Evolutionary conservation across 2,113 vertebrate genomes (phyloP).

Genomic region (Pycnonotus jocosus): DNA sequence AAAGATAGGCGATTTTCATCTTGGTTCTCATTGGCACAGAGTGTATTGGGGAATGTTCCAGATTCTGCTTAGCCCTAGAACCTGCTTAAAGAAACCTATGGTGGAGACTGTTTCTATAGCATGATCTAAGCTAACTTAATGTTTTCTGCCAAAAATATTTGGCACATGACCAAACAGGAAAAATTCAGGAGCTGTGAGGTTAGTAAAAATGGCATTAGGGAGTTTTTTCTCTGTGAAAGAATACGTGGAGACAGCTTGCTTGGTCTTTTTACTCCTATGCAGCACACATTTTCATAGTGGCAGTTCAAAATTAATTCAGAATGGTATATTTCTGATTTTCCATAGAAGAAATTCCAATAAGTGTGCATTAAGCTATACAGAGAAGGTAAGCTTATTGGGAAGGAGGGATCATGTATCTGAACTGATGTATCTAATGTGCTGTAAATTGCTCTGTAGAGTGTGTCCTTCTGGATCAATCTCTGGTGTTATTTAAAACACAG

Average conservation of each 20-base stretch:
- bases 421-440: not conserved
- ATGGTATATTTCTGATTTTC: not conserved
- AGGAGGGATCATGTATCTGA: not conserved
- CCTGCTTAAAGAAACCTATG: not conserved
- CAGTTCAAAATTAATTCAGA: not conserved
- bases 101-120: not conserved
- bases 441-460: not conserved
- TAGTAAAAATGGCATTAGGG: not conserved
- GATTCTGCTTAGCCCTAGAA: not conserved
- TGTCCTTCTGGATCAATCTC: not conserved
- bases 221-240: not conserved
- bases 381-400: not conserved
- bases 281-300: not conserved
- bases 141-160: not conserved
- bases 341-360: not conserved
- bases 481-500: not conserved
- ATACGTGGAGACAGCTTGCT: not conserved
- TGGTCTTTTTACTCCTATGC: not conserved
- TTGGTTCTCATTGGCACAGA: not conserved
- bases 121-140: not conserved
- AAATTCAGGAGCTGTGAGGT: not conserved
- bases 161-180: not conserved
- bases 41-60: not conserved
- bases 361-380: not conserved
- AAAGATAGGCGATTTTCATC: fast-evolving